phyloP scores from a whole-genome alignment of 2,113 vertebrate species.

The Origma solitaria region DNA sequence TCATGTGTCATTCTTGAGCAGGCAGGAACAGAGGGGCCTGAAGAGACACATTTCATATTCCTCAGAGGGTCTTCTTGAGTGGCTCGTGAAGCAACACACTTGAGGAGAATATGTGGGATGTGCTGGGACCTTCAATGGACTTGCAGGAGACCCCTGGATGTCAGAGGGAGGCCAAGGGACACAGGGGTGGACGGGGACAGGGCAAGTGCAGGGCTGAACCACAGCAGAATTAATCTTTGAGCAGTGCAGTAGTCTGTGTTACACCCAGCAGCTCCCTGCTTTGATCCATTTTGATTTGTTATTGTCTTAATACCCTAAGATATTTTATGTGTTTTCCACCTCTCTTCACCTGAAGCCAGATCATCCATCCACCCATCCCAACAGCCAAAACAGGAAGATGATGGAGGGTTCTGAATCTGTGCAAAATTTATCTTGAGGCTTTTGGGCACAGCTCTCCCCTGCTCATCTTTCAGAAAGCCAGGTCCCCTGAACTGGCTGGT shows the following conservation, averaged over 20 bases:
- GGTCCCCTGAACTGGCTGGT: background rate
- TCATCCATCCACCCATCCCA: background rate
- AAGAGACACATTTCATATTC: background rate
- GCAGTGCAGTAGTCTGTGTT: background rate
- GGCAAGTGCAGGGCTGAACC: background rate
- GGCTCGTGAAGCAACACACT: background rate
- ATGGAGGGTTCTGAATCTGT: background rate
- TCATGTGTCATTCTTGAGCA: background rate
- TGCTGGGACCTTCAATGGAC: background rate
- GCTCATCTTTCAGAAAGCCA: background rate
- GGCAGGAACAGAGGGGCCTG: background rate
- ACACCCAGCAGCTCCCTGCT: background rate
- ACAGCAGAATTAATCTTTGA: background rate
- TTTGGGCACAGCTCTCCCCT: background rate
- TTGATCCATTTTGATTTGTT: background rate
- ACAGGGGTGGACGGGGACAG: background rate
- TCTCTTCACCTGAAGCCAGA: background rate
- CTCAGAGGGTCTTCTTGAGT: background rate
- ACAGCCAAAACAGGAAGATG: background rate
- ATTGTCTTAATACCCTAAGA: background rate
- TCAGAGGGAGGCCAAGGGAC: background rate
- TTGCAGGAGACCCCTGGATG: background rate
- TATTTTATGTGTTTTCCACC: background rate
- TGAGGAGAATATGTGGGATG: fast-evolving
- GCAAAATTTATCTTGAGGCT: background rate